Evolutionary conservation across 2,888 invertebrate species (phyloP).

Genomic region (Marronus borbonicus): DNA sequence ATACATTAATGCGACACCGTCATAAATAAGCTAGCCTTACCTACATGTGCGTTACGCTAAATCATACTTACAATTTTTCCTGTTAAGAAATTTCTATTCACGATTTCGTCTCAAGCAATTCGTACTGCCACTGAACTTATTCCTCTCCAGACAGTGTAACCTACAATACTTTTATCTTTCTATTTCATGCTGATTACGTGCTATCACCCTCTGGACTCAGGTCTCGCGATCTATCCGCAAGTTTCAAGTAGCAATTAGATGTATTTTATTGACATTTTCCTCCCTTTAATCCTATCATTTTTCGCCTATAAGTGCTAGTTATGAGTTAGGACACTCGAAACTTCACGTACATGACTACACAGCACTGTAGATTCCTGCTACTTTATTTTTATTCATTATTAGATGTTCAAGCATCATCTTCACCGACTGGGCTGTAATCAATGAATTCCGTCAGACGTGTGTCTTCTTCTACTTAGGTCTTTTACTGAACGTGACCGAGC

Average conservation of each 20-base stretch:
- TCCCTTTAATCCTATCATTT: constrained; percentile 39
- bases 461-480: background rate
- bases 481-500: constrained; percentile 11
- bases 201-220: constrained; percentile 11
- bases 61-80: constrained; percentile 24
- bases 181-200: background rate
- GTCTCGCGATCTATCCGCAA: constrained; percentile 52
- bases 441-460: constrained; percentile 2
- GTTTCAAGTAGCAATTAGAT: constrained; percentile 59
- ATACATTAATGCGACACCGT: constrained; percentile 3
- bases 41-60: constrained; percentile 17
- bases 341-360: background rate
- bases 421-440: constrained; percentile 19
- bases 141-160: constrained; percentile 6
- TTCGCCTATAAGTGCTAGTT: constrained; percentile 35
- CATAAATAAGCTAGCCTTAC: constrained; percentile 10
- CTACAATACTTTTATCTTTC: constrained; percentile 16
- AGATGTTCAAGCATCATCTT: constrained; percentile 13
- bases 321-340: constrained; percentile 29
- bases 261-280: constrained; percentile 57
- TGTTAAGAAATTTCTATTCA: constrained; percentile 10
- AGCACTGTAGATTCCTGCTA: background rate
- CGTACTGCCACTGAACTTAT: constrained; percentile 9
- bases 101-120: background rate
- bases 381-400: constrained; percentile 32